phyloP scores from a whole-genome alignment of 2,113 vertebrate genomes.

The Strix uralensis region DNA sequence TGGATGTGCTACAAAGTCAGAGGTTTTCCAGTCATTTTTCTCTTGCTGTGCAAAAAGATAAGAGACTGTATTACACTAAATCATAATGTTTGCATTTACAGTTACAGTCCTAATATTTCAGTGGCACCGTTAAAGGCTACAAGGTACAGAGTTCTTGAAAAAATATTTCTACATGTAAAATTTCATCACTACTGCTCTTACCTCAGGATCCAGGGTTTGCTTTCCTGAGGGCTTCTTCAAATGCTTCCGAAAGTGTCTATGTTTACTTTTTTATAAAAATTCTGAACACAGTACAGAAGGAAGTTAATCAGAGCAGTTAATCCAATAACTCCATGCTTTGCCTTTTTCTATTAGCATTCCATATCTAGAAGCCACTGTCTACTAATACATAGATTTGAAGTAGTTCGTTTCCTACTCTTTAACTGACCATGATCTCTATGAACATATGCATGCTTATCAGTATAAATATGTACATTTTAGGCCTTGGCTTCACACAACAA shows the following conservation, averaged over 20 bases:
- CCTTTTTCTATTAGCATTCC: neutral
- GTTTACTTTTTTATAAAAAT: neutral
- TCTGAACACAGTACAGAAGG: neutral
- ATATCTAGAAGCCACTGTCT: neutral
- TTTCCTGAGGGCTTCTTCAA: neutral
- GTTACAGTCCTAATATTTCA: neutral
- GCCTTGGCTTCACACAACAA: slow-evolving; percentile 14
- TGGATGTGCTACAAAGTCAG: neutral
- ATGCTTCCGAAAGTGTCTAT: neutral
- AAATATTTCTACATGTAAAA: neutral
- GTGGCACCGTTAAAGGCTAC: neutral
- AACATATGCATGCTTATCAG: neutral
- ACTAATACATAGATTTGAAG: neutral
- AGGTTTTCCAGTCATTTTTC: neutral
- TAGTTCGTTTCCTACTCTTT: neutral
- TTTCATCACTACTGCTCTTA: neutral
- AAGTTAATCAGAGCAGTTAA: neutral
- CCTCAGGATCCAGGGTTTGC: neutral
- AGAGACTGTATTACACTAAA: neutral
- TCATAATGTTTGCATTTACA: neutral
- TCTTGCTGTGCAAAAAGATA: neutral
- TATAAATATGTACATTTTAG: slow-evolving; percentile 46
- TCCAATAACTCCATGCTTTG: neutral
- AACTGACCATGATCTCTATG: neutral
- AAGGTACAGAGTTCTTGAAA: neutral